phyloP scores from a whole-genome alignment of 2,113 vertebrate genomes.

The Machaerirhynchus nigripectus region DNA sequence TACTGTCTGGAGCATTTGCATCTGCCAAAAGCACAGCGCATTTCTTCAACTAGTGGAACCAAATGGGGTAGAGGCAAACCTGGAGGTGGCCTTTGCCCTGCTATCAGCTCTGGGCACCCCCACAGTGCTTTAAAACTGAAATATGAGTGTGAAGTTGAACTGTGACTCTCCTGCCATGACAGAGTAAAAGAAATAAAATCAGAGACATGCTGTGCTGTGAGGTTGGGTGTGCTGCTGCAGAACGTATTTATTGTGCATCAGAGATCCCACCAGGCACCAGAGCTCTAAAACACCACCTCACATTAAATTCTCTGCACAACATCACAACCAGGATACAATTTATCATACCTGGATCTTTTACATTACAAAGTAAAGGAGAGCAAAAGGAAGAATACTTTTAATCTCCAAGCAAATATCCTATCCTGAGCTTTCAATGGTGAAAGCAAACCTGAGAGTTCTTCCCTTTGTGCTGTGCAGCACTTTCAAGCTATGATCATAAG shows the following conservation, averaged over 20 bases:
- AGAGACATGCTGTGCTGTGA: not conserved
- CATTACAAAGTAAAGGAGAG: not conserved
- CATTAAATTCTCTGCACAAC: not conserved
- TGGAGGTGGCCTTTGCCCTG: not conserved
- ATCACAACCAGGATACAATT: not conserved
- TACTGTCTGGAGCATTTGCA: conserved; percentile 36
- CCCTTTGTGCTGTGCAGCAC: not conserved
- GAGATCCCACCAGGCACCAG: not conserved
- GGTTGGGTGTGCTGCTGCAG: not conserved
- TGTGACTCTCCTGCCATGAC: not conserved
- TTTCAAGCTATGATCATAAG: conserved; percentile 19
- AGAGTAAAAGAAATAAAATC: not conserved
- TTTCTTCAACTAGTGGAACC: not conserved
- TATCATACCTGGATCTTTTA: not conserved
- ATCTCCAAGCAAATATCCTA: not conserved
- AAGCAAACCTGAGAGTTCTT: not conserved
- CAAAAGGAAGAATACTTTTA: not conserved
- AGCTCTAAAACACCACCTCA: not conserved
- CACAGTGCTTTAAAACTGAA: not conserved
- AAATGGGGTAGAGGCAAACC: not conserved
- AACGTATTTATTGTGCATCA: not conserved
- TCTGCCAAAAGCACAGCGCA: not conserved
- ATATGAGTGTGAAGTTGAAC: not conserved
- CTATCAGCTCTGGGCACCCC: not conserved
- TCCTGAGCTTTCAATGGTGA: not conserved